phyloP scores from a whole-genome alignment of 1,140 invertebrate species.

The Apis florea region DNA sequence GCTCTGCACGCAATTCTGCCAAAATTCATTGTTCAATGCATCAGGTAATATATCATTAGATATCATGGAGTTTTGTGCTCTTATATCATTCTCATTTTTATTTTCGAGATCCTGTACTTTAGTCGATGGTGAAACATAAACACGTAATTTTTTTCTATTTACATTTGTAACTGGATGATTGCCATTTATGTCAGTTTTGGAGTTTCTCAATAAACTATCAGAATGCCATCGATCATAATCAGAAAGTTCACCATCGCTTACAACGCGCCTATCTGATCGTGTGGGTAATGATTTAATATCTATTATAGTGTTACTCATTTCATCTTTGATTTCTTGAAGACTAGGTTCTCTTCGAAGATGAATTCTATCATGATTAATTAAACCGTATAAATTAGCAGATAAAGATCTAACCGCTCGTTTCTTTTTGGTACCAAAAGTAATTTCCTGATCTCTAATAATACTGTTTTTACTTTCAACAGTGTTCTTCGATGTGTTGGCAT shows the following conservation, averaged over 20 bases:
- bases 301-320: slow-evolving; percentile 12
- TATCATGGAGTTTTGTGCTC: neutral
- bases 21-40: slow-evolving; percentile 40
- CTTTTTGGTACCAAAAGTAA: slow-evolving; percentile 81
- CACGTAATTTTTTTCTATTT: slow-evolving; percentile 37
- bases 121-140: slow-evolving; percentile 35
- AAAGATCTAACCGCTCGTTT: slow-evolving; percentile 89
- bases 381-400: slow-evolving; percentile 89
- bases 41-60: slow-evolving; percentile 9
- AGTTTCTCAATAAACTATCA: neutral
- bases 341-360: slow-evolving; percentile 51
- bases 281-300: slow-evolving; percentile 9
- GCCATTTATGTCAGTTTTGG: slow-evolving; percentile 50
- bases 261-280: slow-evolving; percentile 49
- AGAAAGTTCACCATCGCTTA: slow-evolving; percentile 54
- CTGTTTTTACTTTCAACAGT: slow-evolving; percentile 19
- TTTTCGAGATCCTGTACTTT: neutral
- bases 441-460: slow-evolving; percentile 5
- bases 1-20: slow-evolving; percentile 35
- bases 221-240: slow-evolving; percentile 41
- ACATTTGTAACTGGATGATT: slow-evolving; percentile 42
- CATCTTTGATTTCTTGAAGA: slow-evolving; percentile 37
- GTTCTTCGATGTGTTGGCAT: slow-evolving; percentile 76
- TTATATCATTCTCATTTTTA: slow-evolving; percentile 1
- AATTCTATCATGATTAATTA: slow-evolving; percentile 79